These are phyloP conservation scores for Onychostruthus taczanowskii DNA, from an alignment of 2,113 vertebrate species.

Conservation along the genomic window DNA sequence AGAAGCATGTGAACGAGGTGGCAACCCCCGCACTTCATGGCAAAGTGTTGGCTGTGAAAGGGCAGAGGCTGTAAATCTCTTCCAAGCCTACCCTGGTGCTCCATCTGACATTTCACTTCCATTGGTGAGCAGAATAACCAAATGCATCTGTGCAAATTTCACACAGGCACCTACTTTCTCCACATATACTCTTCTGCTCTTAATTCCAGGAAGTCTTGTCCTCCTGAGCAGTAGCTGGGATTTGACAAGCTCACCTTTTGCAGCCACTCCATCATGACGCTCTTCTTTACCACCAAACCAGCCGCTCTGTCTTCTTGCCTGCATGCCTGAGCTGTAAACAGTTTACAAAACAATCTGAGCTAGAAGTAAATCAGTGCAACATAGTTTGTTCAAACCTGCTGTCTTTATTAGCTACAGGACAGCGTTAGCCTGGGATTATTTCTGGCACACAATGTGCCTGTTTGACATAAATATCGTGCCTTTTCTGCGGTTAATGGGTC, in stretches of 20 bases:
- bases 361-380: not conserved
- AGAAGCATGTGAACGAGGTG: accelerated
- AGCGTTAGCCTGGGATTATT: not conserved
- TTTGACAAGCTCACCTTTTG: not conserved
- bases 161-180: not conserved
- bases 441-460: accelerated
- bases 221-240: not conserved
- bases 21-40: accelerated
- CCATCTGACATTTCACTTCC: not conserved
- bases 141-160: not conserved
- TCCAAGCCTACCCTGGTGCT: too few relatives aligned
- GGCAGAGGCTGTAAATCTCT: not conserved
- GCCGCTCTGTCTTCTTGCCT: accelerated
- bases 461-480: not conserved
- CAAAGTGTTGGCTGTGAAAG: accelerated
- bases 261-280: not conserved
- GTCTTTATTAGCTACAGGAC: not conserved
- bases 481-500: not conserved
- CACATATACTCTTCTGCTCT: accelerated
- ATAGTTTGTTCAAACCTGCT: not conserved
- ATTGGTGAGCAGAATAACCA: not conserved
- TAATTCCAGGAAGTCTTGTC: not conserved
- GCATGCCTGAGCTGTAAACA: not conserved
- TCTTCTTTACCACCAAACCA: not conserved
- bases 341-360: not conserved